Conservation (phyloP, 53 echinoderm and acorn worm species). For the Echinometra lucunter region DNA sequence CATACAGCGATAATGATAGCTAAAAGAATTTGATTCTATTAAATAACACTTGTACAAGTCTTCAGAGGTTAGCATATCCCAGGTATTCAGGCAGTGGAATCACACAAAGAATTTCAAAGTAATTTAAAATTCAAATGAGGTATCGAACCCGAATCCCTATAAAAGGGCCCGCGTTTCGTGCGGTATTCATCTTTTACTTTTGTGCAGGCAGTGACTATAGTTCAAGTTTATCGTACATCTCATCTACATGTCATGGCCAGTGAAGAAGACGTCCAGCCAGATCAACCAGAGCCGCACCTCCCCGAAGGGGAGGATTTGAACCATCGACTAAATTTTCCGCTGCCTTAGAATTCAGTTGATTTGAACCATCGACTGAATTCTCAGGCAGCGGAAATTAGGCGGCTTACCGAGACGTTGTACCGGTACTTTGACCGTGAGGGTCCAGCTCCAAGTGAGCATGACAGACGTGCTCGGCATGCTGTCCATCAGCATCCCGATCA, state of each 20-base stretch:
- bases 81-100: constrained; percentile 48
- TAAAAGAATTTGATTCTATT: constrained; percentile 18
- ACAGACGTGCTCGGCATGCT: constrained; percentile 19
- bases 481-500: neutral
- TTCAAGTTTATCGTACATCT: neutral
- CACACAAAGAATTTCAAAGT: constrained; percentile 41
- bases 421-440: neutral
- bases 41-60: constrained; percentile 42
- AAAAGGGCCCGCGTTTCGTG: neutral
- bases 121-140: constrained; percentile 39
- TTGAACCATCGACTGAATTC: neutral
- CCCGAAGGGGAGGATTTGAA: neutral
- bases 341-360: too few species aligned
- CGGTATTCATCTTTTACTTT: constrained; percentile 1
- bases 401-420: constrained; percentile 6
- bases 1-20: too few species aligned
- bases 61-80: constrained; percentile 52
- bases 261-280: neutral
- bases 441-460: constrained; percentile 1
- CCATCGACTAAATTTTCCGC: neutral
- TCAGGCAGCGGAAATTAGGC: neutral
- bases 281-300: constrained; percentile 5
- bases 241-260: neutral
- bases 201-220: constrained; percentile 19
- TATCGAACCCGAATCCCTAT: neutral